Base-by-base conservation (phyloP, 2,797 vertebrate species). In the Iguana delicatissima region DNA sequence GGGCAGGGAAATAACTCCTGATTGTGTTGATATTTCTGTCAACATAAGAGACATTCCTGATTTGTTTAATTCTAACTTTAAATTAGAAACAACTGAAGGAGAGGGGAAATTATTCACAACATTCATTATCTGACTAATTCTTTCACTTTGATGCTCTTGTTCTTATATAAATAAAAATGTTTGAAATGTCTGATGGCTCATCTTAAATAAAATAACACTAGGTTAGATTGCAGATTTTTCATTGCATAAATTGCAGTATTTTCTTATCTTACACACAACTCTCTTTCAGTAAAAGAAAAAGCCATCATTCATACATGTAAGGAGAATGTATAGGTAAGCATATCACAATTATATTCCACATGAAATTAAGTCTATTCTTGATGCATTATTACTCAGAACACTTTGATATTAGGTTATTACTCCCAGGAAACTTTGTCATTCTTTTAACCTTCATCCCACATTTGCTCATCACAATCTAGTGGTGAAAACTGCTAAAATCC, bases 131-230 rank as follows among this genome's bases (percentile, higher is more conserved):
- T 77, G 29, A 57, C n/a, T 83, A 9, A 42, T 42, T 3, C 42
- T 64, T 64, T 38, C 13, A n/a, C 52, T 26, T 50, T 80, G 0
- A 55, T 7, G 26, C 42, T 26, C 59, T 59, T 82, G 2, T 42
- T 77, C 22, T 55, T 24, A 50, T 20, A 82, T 73, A n/a, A 82
- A 83, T 50, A 80, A 80, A 88, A 85, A 62, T 57, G 13, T 89
- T 59, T 88, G n/a, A 94, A 73, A 91, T 89, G 1, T 38, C 12
- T 29, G 4, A 0, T 38, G 6, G 29, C 12, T 87, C 84, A 76
- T 16, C 24, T 22, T 69, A 82, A 91, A 69, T 64, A 84, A 32
- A 87, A 32, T 12, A 80, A 52, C 57, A 79, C 42, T 80, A 69
- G 46, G 7, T n/a, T 8, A 85, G 42, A 29, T 1, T 32, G 10